A percentile compares a stretch with the other conserved stretches of the same genome.
Conservation (phyloP, 2,888 invertebrate species). For the Diploptera punctata region DNA sequence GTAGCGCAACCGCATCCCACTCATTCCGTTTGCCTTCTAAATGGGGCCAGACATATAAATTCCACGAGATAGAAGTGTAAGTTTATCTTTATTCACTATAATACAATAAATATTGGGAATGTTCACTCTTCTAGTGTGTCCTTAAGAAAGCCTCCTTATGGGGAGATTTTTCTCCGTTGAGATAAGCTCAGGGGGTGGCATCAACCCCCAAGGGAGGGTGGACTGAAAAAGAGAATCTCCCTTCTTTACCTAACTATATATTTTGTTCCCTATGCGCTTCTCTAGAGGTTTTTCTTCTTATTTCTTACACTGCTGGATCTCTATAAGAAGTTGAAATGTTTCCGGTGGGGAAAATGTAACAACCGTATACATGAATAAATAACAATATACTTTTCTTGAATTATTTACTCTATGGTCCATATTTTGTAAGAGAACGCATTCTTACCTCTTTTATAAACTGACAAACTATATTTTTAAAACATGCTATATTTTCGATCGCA, state of each 20-base stretch:
- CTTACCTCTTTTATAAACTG: too few species aligned
- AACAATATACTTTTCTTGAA: too few species aligned
- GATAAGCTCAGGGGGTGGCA: conserved; percentile 32
- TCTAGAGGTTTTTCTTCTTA: neutral
- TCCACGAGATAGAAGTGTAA: neutral
- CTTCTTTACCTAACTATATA: conserved; percentile 20
- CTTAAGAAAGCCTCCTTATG: conserved; percentile 26
- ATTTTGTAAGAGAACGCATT: too few species aligned
- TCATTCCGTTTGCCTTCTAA: too few species aligned
- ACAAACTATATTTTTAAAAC: too few species aligned
- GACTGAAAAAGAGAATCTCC: conserved; percentile 12
- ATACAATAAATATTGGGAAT: conserved; percentile 36
- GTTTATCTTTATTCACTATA: conserved; percentile 31
- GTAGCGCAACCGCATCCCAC: too few species aligned
- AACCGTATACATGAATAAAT: too few species aligned
- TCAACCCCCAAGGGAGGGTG: conserved; percentile 29
- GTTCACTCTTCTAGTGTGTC: conserved; percentile 19
- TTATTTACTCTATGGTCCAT: too few species aligned
- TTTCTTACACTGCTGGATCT: neutral
- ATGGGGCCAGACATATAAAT: neutral
- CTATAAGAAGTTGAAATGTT: neutral
- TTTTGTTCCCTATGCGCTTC: neutral
- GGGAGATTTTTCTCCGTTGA: conserved; percentile 33
- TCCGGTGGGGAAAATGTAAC: too few species aligned
- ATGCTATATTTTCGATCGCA: too few species aligned